Percentiles rank a stretch among this genome's conserved stretches.
Conservation (phyloP, 2,888 invertebrate species). For the Papilio demoleus region DNA sequence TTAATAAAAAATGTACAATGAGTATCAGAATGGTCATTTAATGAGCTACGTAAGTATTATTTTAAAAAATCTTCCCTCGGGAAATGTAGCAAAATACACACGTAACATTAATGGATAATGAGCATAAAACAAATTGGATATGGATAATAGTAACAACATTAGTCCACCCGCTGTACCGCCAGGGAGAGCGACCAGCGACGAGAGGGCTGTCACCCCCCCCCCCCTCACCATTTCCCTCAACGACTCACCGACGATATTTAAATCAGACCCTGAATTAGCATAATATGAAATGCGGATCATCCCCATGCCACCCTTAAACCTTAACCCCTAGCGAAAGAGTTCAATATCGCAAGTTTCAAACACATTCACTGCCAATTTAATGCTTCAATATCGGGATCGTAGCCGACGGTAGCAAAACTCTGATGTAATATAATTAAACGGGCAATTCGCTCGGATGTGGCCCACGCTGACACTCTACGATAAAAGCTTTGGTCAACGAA, state of each 20-base stretch:
- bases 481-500: constrained; percentile 13
- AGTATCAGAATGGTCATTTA: too few relatives aligned
- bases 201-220: constrained; percentile 17
- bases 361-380: constrained; percentile 7
- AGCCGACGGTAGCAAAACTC: constrained; percentile 28
- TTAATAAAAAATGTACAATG: too few relatives aligned
- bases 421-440: constrained; percentile 36
- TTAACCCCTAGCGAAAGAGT: constrained; percentile 19
- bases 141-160: neutral
- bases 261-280: constrained; percentile 39
- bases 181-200: neutral
- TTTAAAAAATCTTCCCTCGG: neutral
- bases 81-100: neutral
- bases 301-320: constrained; percentile 8
- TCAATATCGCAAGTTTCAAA: neutral
- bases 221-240: neutral
- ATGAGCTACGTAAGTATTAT: too few relatives aligned
- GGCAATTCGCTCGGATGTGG: constrained; percentile 31
- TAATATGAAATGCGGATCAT: constrained; percentile 37
- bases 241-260: constrained; percentile 35
- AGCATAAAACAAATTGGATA: neutral
- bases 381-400: constrained; percentile 20
- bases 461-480: neutral
- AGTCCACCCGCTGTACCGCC: neutral
- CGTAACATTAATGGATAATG: neutral